Conservation (phyloP, 2,888 invertebrate species). For the Cephonodes hylas region DNA sequence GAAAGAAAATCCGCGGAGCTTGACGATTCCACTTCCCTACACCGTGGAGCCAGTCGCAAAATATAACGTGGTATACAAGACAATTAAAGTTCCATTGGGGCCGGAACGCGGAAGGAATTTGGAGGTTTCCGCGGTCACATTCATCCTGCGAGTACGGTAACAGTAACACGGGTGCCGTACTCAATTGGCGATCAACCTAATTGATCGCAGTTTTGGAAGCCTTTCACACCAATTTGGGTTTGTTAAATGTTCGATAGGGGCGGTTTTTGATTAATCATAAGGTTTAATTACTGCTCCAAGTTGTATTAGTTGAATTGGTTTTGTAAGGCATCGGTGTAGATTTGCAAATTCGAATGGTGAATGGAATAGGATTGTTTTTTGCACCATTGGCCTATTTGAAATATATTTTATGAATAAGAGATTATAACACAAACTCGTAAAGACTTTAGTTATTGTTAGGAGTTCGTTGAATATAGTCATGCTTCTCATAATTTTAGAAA, state of each 20-base stretch:
- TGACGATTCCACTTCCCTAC: neutral
- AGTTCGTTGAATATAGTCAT: too few relatives aligned
- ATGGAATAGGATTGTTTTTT: neutral
- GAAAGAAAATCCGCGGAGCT: neutral
- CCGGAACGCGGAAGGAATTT: conserved; percentile 31
- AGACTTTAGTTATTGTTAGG: too few relatives aligned
- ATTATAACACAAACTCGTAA: too few relatives aligned
- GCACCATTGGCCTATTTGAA: too few relatives aligned
- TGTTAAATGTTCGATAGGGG: conserved; percentile 50
- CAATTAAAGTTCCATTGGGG: conserved; percentile 39
- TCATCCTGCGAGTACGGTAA: conserved; percentile 18
- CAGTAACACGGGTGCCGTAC: conserved; percentile 30
- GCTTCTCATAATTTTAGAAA: too few relatives aligned
- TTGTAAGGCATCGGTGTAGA: conserved; percentile 17
- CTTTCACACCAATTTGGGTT: conserved; percentile 55
- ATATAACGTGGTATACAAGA: conserved; percentile 18
- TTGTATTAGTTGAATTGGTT: conserved; percentile 46
- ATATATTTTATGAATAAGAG: too few relatives aligned
- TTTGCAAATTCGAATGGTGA: neutral
- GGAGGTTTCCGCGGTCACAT: conserved; percentile 37
- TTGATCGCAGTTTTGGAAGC: conserved; percentile 50
- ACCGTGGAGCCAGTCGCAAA: neutral
- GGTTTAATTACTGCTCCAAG: conserved; percentile 52
- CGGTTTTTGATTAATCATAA: conserved; percentile 61
- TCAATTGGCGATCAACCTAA: conserved; percentile 53